These are phyloP conservation scores for Eledone cirrhosa DNA, from an alignment of 2,888 invertebrate genomes.

Conservation along the genomic window DNA sequence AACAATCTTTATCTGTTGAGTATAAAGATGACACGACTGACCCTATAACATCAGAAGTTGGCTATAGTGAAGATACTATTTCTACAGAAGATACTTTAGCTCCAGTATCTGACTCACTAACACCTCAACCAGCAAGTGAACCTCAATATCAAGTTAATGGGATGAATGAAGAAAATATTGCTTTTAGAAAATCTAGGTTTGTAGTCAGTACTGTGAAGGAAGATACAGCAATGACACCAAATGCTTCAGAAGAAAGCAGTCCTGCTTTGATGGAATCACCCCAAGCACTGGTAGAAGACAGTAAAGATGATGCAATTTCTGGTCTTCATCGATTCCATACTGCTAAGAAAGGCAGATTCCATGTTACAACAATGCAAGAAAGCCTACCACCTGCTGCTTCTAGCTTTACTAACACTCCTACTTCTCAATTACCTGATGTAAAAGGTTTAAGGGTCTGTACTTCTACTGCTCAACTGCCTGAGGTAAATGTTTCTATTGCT, in stretches of 20 bases:
- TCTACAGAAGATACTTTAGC: neutral
- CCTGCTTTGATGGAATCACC: conserved; percentile 19
- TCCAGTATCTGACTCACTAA: neutral
- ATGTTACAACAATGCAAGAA: conserved; percentile 49
- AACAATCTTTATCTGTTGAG: conserved; percentile 22
- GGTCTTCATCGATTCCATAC: conserved; percentile 16
- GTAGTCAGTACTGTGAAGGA: conserved; percentile 50
- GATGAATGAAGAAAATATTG: conserved; percentile 32
- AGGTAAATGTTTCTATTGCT: conserved; percentile 29
- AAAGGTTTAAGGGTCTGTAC: conserved; percentile 23
- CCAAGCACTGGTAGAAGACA: conserved; percentile 17
- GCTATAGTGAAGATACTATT: conserved; percentile 30
- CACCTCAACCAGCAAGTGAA: conserved; percentile 27
- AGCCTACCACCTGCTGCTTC: conserved; percentile 30
- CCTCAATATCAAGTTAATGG: conserved; percentile 34
- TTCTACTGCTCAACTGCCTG: conserved; percentile 26
- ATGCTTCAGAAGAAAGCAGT: conserved; percentile 24
- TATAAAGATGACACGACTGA: conserved; percentile 23
- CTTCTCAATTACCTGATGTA: conserved; percentile 19
- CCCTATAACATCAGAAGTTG: conserved; percentile 10
- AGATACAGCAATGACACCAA: conserved; percentile 41
- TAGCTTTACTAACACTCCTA: conserved; percentile 25
- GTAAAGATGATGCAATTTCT: neutral
- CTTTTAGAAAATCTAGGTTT: conserved; percentile 44
- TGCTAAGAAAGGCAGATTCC: conserved; percentile 43